Conservation (phyloP, 2,888 invertebrate genomes). For the Prosopocoilus inquinatus region DNA sequence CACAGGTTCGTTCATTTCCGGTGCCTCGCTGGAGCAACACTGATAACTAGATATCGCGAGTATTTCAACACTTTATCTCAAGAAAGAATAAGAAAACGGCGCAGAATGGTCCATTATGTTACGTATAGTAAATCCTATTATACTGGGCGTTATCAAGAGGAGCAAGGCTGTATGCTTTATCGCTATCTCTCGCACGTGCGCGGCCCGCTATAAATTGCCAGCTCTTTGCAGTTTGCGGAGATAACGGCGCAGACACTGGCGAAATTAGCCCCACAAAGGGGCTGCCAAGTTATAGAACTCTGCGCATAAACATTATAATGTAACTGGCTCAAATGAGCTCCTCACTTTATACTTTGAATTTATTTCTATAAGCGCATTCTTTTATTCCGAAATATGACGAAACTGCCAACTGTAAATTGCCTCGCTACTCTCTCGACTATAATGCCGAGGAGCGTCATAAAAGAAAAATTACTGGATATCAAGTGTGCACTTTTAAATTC, state of each 20-base stretch:
- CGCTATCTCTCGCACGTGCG: slow-evolving; percentile 50
- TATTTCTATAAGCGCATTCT: slow-evolving; percentile 31
- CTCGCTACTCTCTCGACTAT: not conserved
- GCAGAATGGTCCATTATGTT: slow-evolving; percentile 55
- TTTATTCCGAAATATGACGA: slow-evolving; percentile 16
- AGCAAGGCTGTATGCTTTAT: slow-evolving; percentile 49
- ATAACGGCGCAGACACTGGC: slow-evolving; percentile 40
- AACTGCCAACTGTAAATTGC: not conserved
- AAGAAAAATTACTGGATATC: slow-evolving; percentile 1
- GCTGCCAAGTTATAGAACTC: slow-evolving; percentile 30
- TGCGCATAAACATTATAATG: slow-evolving; percentile 43
- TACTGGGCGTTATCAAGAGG: slow-evolving; percentile 49
- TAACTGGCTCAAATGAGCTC: slow-evolving; percentile 39
- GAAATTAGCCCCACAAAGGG: slow-evolving; percentile 41
- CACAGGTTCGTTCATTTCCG: slow-evolving; percentile 53
- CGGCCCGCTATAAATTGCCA: slow-evolving; percentile 45
- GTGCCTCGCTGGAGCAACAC: slow-evolving; percentile 49
- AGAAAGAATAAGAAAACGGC: slow-evolving; percentile 55
- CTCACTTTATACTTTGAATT: slow-evolving; percentile 45
- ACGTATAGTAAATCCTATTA: slow-evolving; percentile 55
- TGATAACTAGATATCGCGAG: slow-evolving; percentile 53
- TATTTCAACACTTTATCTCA: slow-evolving; percentile 52
- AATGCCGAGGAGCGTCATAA: not conserved
- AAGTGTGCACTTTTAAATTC: no score
- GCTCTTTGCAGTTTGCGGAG: slow-evolving; percentile 35